Base-by-base conservation (phyloP, 1,140 invertebrate genomes). In the Holotrichia oblita region DNA sequence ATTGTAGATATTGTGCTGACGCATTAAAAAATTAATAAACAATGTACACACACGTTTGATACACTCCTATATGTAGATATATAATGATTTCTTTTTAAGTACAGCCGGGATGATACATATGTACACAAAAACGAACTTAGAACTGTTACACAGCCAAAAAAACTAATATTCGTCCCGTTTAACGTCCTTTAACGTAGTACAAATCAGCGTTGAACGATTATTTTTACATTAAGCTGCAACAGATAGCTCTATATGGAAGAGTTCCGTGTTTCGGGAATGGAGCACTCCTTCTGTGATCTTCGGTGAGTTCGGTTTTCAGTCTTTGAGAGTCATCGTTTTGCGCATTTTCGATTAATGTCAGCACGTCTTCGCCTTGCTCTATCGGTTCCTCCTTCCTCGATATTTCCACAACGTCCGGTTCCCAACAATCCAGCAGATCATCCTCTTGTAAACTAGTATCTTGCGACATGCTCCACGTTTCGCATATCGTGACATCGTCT, bases 261-360 rank as follows among this genome's bases (percentile, higher is more conserved):
- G 79, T 77, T 9, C 80, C 81, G 34, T 83, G 81, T 77, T 81
- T 82, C 3, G 82, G 79, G 42, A 77, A 78, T 9, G 42, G 41
- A 9, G 73, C 24, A 24, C 75, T 81, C 20, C 61, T 8, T 7
- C 79, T 81, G 24, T 79, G 42, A 73, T 85, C 79, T 77, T 84
- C 78, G 40, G n/a, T n/a, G n/a, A 83, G 75, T 77, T 85, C 83
- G 6, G 77, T 78, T 27, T 84, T 80, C 6, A 86, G 72, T n/a
- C 81, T 77, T 12, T 83, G 78, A 78, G 79, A 85, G 27, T 85
- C 84, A 77, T 44, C 42, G 14, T 55, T 17, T 81, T 61, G 84
- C 85, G 74, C 84, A 86, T 83, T 85, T 42, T 86, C 85, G 77
- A 85, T 85, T 3, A 83, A 78, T 77, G 85, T 83, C 7, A 86